A percentile compares a stretch with the other conserved stretches of the same genome.
Conservation (phyloP, 2,113 vertebrate species). For the Rhipidura dahli region DNA sequence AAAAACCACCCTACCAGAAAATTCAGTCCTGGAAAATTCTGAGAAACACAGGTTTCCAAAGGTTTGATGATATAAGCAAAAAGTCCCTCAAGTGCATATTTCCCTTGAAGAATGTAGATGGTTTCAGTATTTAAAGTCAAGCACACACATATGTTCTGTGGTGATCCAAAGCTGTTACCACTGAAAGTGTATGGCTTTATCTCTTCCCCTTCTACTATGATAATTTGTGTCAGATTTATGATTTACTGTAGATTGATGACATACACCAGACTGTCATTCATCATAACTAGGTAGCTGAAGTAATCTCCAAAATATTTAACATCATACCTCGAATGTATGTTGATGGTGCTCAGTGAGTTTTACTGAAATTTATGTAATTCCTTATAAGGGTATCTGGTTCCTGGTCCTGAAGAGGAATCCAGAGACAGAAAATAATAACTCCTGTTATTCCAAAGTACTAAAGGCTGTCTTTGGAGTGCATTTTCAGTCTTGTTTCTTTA, state of each 20-base stretch:
- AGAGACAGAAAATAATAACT: background rate
- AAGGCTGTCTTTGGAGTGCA: background rate
- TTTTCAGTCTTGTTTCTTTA: background rate
- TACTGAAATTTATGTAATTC: background rate
- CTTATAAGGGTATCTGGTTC: background rate
- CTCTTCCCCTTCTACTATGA: background rate
- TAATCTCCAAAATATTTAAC: constrained; percentile 31
- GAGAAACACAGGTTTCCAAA: background rate
- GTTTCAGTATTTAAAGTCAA: constrained; percentile 9
- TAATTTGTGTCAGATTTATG: constrained; percentile 43
- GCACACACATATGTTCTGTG: background rate
- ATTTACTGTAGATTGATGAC: constrained; percentile 27
- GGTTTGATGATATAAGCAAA: background rate
- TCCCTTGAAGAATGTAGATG: background rate
- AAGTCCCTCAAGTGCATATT: background rate
- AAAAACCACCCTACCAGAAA: background rate
- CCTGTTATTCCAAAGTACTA: background rate
- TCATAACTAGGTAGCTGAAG: background rate
- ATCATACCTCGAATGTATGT: background rate
- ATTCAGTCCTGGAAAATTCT: background rate
- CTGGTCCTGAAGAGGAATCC: background rate
- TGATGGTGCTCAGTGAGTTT: background rate
- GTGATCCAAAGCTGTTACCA: constrained; percentile 27
- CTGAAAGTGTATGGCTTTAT: background rate
- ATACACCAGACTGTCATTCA: constrained; percentile 16